These are phyloP conservation scores for Melanostoma mellinum DNA, from an alignment of 2,888 invertebrate species.

Conservation along the genomic window DNA sequence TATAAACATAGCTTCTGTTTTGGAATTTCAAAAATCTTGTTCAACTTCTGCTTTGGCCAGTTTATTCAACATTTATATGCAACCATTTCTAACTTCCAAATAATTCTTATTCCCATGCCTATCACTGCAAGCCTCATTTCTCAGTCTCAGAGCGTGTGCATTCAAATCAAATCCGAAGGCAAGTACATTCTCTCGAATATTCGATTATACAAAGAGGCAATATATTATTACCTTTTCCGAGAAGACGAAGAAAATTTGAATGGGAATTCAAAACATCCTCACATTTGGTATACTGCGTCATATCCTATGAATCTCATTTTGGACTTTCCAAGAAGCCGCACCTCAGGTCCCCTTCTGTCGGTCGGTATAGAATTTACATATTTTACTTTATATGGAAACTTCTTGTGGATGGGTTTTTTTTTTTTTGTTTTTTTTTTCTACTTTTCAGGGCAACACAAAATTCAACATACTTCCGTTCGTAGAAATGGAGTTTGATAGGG, in stretches of 20 bases:
- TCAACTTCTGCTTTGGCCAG: too few relatives aligned
- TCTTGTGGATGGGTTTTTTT: too few relatives aligned
- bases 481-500: constrained; percentile 50
- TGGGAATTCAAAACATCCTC: constrained; percentile 42
- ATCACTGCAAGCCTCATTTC: too few relatives aligned
- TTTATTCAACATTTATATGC: too few relatives aligned
- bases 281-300: constrained; percentile 45
- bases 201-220: constrained; percentile 40
- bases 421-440: too few relatives aligned
- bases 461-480: not conserved
- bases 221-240: too few relatives aligned
- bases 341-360: not conserved
- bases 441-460: not conserved
- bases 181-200: constrained; percentile 7
- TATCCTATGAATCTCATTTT: constrained; percentile 55
- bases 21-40: too few relatives aligned
- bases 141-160: not conserved
- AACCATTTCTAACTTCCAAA: too few relatives aligned
- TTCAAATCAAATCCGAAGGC: constrained; percentile 33
- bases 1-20: too few relatives aligned
- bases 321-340: constrained; percentile 11
- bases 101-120: too few relatives aligned
- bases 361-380: constrained; percentile 43
- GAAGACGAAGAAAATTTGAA: constrained; percentile 34
- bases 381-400: not conserved